Evolutionary conservation across 2,113 vertebrate species (phyloP).

Genomic region (Nibea albiflora): DNA sequence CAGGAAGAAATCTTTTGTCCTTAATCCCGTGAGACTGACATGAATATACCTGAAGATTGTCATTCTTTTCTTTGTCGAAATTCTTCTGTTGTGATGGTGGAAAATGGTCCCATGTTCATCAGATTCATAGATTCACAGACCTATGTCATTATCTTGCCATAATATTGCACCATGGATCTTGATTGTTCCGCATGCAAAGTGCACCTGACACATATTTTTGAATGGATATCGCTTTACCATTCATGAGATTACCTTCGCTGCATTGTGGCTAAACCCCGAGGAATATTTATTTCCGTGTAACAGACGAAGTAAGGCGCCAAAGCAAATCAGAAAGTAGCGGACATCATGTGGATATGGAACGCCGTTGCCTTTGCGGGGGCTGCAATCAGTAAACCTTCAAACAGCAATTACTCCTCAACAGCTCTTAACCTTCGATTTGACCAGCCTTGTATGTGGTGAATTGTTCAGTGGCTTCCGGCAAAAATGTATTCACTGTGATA

Average conservation of each 20-base stretch:
- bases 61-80: background rate
- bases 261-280: background rate
- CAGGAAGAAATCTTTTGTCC: background rate
- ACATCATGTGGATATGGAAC: conserved; percentile 2
- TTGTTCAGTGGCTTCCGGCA: conserved; percentile 31
- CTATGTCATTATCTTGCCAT: background rate
- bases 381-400: conserved; percentile 54
- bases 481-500: conserved; percentile 30
- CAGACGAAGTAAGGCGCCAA: conserved; percentile 48
- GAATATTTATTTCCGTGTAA: conserved; percentile 38
- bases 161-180: background rate
- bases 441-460: conserved; percentile 15
- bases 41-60: background rate
- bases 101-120: conserved; percentile 5
- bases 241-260: background rate
- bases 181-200: background rate
- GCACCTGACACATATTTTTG: background rate
- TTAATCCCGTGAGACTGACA: background rate
- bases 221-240: background rate
- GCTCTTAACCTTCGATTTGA: conserved; percentile 34
- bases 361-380: conserved; percentile 27
- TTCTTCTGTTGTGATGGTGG: background rate
- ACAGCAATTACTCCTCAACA: conserved; percentile 66
- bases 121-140: background rate
- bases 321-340: conserved; percentile 61